phyloP scores from a whole-genome alignment of 2,113 vertebrate species.

The Perccottus glenii region DNA sequence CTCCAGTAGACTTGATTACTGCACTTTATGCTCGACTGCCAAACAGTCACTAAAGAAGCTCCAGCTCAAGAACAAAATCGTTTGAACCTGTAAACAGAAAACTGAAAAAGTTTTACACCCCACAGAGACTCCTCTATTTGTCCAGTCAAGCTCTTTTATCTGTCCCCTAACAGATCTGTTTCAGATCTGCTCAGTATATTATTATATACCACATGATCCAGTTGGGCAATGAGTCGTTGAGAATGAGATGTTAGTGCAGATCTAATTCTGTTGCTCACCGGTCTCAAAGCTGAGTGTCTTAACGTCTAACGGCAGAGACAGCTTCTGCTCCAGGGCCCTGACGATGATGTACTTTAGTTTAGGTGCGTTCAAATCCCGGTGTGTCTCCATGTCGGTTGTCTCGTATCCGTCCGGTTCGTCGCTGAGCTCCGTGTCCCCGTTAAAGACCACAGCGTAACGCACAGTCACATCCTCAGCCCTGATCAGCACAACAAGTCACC shows the following conservation, averaged over 20 bases:
- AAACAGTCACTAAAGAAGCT: too few relatives aligned
- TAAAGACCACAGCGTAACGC: constrained; percentile 85
- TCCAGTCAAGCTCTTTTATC: too few relatives aligned
- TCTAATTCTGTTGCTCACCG: constrained; percentile 53
- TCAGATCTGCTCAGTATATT: too few relatives aligned
- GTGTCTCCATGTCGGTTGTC: constrained; percentile 60
- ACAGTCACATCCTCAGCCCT: constrained; percentile 84
- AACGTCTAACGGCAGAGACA: constrained; percentile 82
- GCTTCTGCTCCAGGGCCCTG: constrained; percentile 83
- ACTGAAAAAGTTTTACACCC: too few relatives aligned
- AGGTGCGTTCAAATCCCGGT: constrained; percentile 57
- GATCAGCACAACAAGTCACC: constrained; percentile 35
- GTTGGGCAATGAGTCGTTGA: too few relatives aligned
- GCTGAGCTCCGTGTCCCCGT: constrained; percentile 56
- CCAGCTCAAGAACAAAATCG: too few relatives aligned
- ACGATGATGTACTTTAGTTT: constrained; percentile 86
- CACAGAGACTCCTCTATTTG: too few relatives aligned
- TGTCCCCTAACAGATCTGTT: too few relatives aligned
- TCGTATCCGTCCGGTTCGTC: constrained; percentile 74
- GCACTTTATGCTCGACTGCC: too few relatives aligned
- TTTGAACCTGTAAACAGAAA: too few relatives aligned
- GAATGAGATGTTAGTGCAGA: not conserved
- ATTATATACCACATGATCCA: too few relatives aligned
- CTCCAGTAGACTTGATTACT: too few relatives aligned
- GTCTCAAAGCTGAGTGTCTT: constrained; percentile 82